These are phyloP conservation scores for Gopherus flavomarginatus DNA, from an alignment of 2,113 vertebrate genomes.

Conservation along the genomic window DNA sequence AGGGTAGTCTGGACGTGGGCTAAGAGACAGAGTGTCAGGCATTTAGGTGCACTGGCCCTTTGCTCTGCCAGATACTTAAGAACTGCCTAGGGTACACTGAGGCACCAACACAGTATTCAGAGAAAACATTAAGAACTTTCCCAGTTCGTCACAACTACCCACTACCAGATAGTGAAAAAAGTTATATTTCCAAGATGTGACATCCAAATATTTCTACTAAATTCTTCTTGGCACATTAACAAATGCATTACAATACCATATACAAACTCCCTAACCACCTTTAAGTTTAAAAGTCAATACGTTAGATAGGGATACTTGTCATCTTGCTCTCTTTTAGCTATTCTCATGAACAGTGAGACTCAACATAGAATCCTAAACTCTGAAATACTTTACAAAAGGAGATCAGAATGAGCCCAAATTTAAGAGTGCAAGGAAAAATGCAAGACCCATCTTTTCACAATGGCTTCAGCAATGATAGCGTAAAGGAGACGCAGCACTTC, in stretches of 20 bases:
- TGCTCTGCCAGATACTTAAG: no score
- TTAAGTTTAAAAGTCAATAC: constrained; percentile 2
- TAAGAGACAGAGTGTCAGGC: no score
- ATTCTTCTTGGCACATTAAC: constrained; percentile 13
- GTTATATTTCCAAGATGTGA: not conserved
- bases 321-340: not conserved
- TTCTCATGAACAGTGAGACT: not conserved
- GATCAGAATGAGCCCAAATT: not conserved
- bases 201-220: not conserved
- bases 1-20: no score
- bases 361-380: not conserved
- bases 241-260: not conserved
- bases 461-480: not conserved
- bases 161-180: not conserved
- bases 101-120: no score
- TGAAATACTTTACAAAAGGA: not conserved
- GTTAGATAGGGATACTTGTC: constrained; percentile 16
- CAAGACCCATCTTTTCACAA: not conserved
- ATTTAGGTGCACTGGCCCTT: no score
- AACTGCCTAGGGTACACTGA: no score
- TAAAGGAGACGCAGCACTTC: not conserved
- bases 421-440: not conserved
- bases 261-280: not conserved
- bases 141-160: not conserved
- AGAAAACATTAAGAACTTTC: no score